phyloP scores from a whole-genome alignment of 2,888 invertebrate species.

The Axea sp. region DNA sequence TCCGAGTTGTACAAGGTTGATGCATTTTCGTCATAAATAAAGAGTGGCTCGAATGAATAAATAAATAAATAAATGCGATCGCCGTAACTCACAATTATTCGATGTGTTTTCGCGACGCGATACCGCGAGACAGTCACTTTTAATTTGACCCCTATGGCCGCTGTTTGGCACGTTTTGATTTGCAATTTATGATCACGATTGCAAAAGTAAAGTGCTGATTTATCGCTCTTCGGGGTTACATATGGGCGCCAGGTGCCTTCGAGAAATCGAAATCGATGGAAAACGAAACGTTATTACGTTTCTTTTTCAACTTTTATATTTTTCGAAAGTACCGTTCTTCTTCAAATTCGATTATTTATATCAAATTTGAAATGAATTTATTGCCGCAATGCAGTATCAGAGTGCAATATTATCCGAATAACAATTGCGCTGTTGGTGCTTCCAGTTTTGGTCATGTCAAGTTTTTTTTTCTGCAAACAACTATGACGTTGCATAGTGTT shows the following conservation, averaged over 20 bases:
- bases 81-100: conserved; percentile 64
- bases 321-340: conserved; percentile 20
- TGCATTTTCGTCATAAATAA: conserved; percentile 64
- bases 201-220: conserved; percentile 60
- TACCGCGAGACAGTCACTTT: conserved; percentile 75
- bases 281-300: conserved; percentile 48
- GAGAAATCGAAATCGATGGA: conserved; percentile 63
- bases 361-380: conserved; percentile 56
- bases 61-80: conserved; percentile 64
- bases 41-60: conserved; percentile 51
- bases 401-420: conserved; percentile 35
- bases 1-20: conserved; percentile 48
- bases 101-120: conserved; percentile 53
- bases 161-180: conserved; percentile 76
- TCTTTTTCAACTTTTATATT: conserved; percentile 50
- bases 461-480: conserved; percentile 8
- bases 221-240: conserved; percentile 61
- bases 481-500: conserved; percentile 11
- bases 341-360: conserved; percentile 52
- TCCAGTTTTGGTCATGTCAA: conserved; percentile 4
- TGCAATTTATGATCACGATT: conserved; percentile 73
- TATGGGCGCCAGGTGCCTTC: conserved; percentile 64
- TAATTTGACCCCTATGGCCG: conserved; percentile 73
- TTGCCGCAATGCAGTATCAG: conserved; percentile 29
- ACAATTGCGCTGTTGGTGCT: conserved; percentile 30